phyloP scores from a whole-genome alignment of 2,888 invertebrate genomes.

The Zygothrica quintamaculata region DNA sequence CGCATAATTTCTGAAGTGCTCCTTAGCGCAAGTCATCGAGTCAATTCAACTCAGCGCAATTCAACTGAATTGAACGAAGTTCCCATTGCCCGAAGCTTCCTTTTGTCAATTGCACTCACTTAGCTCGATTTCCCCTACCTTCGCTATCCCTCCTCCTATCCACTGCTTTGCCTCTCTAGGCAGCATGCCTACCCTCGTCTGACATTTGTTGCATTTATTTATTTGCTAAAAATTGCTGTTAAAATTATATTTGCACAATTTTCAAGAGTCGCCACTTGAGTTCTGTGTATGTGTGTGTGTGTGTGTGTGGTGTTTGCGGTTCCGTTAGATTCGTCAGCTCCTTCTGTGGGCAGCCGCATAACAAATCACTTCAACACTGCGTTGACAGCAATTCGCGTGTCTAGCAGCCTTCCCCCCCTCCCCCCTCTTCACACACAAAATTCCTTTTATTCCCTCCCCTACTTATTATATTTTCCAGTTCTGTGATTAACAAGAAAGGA shows the following conservation, averaged over 20 bases:
- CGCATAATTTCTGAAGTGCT: slow-evolving; percentile 75
- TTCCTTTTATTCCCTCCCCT: not conserved
- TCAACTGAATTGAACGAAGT: slow-evolving; percentile 6
- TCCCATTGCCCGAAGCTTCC: slow-evolving; percentile 67
- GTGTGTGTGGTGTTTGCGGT: slow-evolving; percentile 16
- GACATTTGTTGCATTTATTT: slow-evolving; percentile 59
- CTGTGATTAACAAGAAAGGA: too few species aligned
- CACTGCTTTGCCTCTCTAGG: not conserved
- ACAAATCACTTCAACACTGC: slow-evolving; percentile 56
- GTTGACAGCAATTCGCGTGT: slow-evolving; percentile 35
- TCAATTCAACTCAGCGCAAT: slow-evolving; percentile 42
- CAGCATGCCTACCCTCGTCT: not conserved
- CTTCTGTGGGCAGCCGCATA: slow-evolving; percentile 60
- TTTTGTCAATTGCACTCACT: slow-evolving; percentile 77
- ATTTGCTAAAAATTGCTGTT: slow-evolving; percentile 66
- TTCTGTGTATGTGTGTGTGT: slow-evolving; percentile 37
- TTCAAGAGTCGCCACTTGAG: slow-evolving; percentile 48
- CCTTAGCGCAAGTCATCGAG: slow-evolving; percentile 32
- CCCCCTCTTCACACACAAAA: not conserved
- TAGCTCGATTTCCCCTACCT: slow-evolving; percentile 48
- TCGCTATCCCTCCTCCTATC: not conserved
- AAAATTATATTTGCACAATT: slow-evolving; percentile 80
- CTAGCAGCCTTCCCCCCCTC: not conserved
- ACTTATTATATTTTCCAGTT: slow-evolving; percentile 38
- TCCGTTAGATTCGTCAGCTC: slow-evolving; percentile 18